These are phyloP conservation scores for Diachasmimorpha longicaudata DNA, from an alignment of 1,140 invertebrate species.

Conservation along the genomic window DNA sequence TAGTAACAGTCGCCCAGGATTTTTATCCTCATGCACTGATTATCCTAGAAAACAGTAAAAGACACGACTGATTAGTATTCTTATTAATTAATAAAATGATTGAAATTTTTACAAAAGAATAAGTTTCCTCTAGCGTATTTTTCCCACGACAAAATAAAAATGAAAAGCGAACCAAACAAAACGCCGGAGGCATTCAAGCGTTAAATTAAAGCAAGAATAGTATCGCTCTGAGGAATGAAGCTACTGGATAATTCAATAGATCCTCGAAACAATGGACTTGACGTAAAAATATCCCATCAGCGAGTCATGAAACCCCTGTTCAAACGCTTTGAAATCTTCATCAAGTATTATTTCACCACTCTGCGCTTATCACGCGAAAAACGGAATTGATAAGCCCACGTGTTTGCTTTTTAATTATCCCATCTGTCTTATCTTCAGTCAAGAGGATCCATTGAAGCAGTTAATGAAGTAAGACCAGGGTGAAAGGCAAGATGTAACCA, in stretches of 20 bases:
- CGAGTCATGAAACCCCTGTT: background rate
- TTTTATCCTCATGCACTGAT: conserved; percentile 94
- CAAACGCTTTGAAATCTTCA: background rate
- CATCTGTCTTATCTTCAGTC: too few relatives aligned
- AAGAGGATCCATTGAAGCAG: too few relatives aligned
- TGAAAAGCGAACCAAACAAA: background rate
- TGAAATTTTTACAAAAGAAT: too few relatives aligned
- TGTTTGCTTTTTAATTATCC: too few relatives aligned
- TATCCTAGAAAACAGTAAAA: conserved; percentile 77
- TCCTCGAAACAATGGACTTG: background rate
- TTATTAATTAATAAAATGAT: too few relatives aligned
- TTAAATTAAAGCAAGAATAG: background rate
- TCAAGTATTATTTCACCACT: background rate
- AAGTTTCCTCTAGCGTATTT: too few relatives aligned
- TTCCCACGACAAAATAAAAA: background rate
- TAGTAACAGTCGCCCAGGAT: conserved; percentile 97
- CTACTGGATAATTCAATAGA: background rate
- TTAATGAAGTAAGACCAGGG: too few relatives aligned
- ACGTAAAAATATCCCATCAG: background rate
- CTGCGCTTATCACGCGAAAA: background rate
- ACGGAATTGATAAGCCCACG: too few relatives aligned
- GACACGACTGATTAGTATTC: too few relatives aligned
- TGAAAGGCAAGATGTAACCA: too few relatives aligned
- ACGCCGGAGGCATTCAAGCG: background rate
- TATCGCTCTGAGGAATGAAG: background rate